Percentiles rank a stretch among this genome's conserved stretches.
These are phyloP conservation scores for Palythoa caribaeorum DNA, from an alignment of 92 coral and sea anemone genomes.

Conservation along the genomic window DNA sequence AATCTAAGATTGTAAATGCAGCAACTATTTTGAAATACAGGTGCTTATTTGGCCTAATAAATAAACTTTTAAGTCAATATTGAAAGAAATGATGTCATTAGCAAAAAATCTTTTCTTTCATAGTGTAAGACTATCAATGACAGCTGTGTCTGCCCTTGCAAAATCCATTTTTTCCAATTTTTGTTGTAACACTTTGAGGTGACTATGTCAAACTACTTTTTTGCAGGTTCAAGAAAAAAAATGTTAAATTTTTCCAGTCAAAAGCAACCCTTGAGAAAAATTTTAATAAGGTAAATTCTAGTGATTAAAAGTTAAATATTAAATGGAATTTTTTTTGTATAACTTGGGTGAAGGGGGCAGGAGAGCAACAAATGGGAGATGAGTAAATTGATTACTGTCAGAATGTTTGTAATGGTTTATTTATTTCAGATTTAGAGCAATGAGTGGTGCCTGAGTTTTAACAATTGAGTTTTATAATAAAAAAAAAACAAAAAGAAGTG, in stretches of 20 bases:
- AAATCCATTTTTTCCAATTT: not conserved
- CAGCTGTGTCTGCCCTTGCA: not conserved
- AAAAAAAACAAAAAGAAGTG: no score
- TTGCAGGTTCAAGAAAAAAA: slow-evolving; percentile 88
- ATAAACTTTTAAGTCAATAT: no score
- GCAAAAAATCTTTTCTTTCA: not conserved
- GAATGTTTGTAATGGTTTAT: no score
- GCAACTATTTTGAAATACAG: no score
- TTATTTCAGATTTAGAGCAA: no score
- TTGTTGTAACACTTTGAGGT: not conserved
- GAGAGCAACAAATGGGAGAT: not conserved
- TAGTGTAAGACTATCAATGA: no score
- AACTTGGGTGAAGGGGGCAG: not conserved
- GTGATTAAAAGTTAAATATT: not conserved
- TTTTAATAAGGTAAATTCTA: slow-evolving; percentile 74
- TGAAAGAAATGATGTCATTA: not conserved
- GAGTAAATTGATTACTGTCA: no score
- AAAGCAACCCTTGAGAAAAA: slow-evolving; percentile 91
- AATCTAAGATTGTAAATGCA: no score
- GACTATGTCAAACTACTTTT: not conserved
- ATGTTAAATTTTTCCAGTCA: slow-evolving; percentile 94
- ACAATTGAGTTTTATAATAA: no score
- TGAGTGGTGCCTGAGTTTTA: no score
- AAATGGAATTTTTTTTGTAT: not conserved
- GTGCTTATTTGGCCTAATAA: no score